Conservation (phyloP, 2,888 invertebrate species). For the Coleophora flavipennella region DNA sequence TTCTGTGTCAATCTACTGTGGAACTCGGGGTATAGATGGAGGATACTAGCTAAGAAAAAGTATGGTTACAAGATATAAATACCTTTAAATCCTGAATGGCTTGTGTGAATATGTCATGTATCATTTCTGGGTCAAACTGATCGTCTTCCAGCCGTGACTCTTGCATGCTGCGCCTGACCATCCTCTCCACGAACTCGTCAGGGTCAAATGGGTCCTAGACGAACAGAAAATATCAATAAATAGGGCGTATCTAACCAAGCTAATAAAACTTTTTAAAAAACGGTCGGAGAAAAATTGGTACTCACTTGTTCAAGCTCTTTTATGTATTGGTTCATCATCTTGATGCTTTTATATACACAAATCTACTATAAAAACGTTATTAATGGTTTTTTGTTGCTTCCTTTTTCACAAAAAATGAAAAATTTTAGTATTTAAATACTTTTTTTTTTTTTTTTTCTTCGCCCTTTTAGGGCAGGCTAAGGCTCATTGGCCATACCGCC, state of each 20-base stretch:
- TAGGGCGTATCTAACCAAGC: slow-evolving; percentile 2
- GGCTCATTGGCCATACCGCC: no score
- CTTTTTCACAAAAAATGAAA: no score
- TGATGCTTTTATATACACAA: slow-evolving; percentile 26
- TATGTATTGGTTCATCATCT: slow-evolving; percentile 91
- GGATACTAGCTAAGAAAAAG: no score
- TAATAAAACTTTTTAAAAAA: slow-evolving; percentile 1
- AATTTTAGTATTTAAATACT: no score
- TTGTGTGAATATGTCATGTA: slow-evolving; percentile 93
- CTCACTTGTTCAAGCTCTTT: slow-evolving; percentile 88
- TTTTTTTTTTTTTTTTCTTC: no score
- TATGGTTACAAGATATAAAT: slow-evolving; percentile 3
- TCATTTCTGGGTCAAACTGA: slow-evolving; percentile 85
- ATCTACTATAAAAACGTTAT: no score
- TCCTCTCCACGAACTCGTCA: slow-evolving; percentile 96
- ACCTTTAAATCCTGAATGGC: slow-evolving; percentile 86
- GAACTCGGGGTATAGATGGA: no score
- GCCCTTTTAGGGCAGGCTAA: no score
- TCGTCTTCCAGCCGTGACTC: slow-evolving; percentile 77
- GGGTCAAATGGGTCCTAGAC: slow-evolving; percentile 95
- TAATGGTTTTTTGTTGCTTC: no score
- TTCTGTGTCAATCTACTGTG: no score
- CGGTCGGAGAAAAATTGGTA: no score
- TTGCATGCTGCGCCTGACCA: slow-evolving; percentile 94
- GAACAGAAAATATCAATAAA: slow-evolving; percentile 1